phyloP scores from a whole-genome alignment of 2,113 vertebrate genomes.

The Melozone crissalis region DNA sequence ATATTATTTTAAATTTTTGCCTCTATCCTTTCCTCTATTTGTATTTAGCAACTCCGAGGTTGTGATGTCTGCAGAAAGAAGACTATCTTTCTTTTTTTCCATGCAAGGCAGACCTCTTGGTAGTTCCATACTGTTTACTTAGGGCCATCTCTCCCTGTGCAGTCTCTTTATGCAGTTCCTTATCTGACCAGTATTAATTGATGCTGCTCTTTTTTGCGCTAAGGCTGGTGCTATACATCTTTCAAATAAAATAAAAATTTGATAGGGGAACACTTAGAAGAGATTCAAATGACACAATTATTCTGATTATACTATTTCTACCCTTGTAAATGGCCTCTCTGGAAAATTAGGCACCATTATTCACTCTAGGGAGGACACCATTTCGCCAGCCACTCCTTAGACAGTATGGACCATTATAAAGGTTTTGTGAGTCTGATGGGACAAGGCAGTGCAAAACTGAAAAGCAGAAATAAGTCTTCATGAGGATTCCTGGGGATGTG shows the following conservation, averaged over 20 bases:
- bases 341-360: background rate
- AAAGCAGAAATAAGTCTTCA: background rate
- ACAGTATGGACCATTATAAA: background rate
- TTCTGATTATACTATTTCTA: background rate
- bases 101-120: background rate
- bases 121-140: background rate
- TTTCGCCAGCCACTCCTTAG: background rate
- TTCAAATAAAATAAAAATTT: background rate
- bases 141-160: background rate
- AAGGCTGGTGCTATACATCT: background rate
- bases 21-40: background rate
- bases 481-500: background rate
- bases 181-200: background rate
- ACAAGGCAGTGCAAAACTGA: background rate
- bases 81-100: background rate
- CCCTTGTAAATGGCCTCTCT: background rate
- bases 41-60: background rate
- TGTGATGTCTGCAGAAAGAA: background rate
- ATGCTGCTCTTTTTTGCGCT: background rate
- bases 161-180: background rate
- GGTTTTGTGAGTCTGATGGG: background rate
- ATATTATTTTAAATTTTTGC: background rate
- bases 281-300: background rate
- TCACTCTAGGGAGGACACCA: background rate
- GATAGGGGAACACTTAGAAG: background rate